Conservation (phyloP, 2,113 vertebrate species). For the Pyrgilauda ruficollis region DNA sequence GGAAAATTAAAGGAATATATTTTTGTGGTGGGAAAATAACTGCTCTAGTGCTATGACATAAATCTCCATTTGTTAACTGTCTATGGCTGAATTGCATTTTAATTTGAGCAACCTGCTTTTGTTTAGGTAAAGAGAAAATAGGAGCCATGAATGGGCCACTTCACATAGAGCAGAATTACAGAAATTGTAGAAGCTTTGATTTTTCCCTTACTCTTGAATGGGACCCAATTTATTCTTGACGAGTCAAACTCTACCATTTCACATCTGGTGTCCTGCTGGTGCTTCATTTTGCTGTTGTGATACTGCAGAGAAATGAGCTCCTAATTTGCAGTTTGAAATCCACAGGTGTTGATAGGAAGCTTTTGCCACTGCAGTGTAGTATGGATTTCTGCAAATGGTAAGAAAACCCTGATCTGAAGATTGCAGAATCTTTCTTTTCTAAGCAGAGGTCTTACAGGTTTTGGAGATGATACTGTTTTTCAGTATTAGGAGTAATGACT, state of each 20-base stretch:
- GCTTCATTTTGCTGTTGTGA: constrained; percentile 1
- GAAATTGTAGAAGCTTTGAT: neutral
- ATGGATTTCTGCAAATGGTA: neutral
- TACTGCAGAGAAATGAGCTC: neutral
- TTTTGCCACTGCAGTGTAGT: neutral
- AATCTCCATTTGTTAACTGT: neutral
- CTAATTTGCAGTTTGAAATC: neutral
- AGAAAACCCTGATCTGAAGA: neutral
- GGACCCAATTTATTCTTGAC: neutral
- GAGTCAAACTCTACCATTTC: neutral
- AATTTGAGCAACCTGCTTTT: neutral
- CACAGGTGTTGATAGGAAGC: neutral
- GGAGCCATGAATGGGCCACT: neutral
- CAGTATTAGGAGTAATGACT: neutral
- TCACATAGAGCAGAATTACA: neutral
- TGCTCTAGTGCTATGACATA: neutral
- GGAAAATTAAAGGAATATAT: neutral
- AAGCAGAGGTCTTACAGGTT: neutral
- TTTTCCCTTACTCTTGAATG: neutral
- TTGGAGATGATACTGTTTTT: neutral
- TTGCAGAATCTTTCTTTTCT: neutral
- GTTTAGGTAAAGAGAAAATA: neutral
- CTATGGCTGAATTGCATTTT: neutral
- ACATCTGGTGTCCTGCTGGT: neutral
- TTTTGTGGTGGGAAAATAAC: neutral